A percentile compares a stretch with the other conserved stretches of the same genome.
Conservation (phyloP, 1,140 invertebrate species). For the Charaxes varanes region DNA sequence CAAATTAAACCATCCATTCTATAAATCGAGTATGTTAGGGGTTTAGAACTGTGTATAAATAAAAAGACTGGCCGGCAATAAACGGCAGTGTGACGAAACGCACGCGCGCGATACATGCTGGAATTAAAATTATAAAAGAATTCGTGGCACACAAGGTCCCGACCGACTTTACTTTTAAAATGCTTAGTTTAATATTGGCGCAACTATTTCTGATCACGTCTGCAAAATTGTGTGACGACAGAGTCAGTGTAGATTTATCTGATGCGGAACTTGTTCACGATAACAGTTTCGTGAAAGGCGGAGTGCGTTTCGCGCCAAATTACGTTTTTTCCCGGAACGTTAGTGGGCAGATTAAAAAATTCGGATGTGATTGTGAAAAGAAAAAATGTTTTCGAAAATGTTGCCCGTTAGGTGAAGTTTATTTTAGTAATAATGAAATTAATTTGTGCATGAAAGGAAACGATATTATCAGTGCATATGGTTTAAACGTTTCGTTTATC, state of each 20-base stretch:
- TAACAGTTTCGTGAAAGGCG: constrained; percentile 28
- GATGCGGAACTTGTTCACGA: constrained; percentile 21
- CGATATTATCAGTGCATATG: constrained; percentile 25
- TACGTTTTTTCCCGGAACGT: constrained; percentile 35
- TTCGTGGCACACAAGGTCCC: neutral
- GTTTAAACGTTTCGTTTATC: constrained; percentile 32
- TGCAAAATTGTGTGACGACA: constrained; percentile 35
- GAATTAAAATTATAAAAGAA: constrained; percentile 7
- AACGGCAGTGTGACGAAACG: constrained; percentile 1
- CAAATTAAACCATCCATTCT: no score
- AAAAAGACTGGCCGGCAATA: constrained; percentile 1
- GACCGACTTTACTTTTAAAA: constrained; percentile 8
- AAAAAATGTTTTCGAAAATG: constrained; percentile 51
- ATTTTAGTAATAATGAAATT: constrained; percentile 4
- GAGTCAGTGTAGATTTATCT: constrained; percentile 38
- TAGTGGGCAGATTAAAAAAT: constrained; percentile 31
- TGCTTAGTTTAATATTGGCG: constrained; percentile 29
- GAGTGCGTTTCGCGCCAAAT: constrained; percentile 32
- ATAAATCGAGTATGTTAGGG: no score
- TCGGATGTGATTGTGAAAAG: constrained; percentile 42
- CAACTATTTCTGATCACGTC: constrained; percentile 18
- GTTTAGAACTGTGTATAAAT: constrained; percentile 4
- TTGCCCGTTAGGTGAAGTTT: constrained; percentile 38
- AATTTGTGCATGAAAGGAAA: constrained; percentile 22
- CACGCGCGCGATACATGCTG: neutral